Conservation (phyloP, 1,140 invertebrate species). For the Venustaconcha ellipsiformis region DNA sequence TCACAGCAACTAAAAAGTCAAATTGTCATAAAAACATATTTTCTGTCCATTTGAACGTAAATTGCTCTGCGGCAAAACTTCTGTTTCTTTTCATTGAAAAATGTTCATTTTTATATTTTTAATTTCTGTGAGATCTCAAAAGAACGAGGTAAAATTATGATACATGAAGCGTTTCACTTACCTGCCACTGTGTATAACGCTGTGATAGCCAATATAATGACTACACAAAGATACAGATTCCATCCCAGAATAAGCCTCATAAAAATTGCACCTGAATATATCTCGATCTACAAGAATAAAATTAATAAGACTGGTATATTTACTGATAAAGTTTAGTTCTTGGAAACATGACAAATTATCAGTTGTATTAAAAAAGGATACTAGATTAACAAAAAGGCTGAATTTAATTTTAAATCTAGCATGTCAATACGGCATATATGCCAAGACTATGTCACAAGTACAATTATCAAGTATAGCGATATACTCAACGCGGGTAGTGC, state of each 20-base stretch:
- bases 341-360: not conserved
- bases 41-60: not conserved
- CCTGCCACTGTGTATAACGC: constrained; percentile 62
- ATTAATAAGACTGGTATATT: not conserved
- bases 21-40: not conserved
- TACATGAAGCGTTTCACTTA: constrained; percentile 19
- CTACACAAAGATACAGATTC: constrained; percentile 67
- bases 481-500: no score
- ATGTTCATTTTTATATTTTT: not conserved
- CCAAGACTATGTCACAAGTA: no score
- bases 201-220: constrained; percentile 56
- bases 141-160: not conserved
- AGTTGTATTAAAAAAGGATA: no score
- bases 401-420: no score
- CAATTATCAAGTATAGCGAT: no score
- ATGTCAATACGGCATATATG: no score
- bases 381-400: no score
- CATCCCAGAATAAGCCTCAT: constrained; percentile 70
- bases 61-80: not conserved
- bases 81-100: no score
- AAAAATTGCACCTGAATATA: constrained; percentile 73
- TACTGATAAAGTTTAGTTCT: not conserved
- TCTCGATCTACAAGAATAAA: constrained; percentile 66
- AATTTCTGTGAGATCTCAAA: not conserved
- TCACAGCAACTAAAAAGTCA: not conserved